These are phyloP conservation scores for Serripes groenlandicus DNA, from an alignment of 2,888 invertebrate species.

Conservation along the genomic window DNA sequence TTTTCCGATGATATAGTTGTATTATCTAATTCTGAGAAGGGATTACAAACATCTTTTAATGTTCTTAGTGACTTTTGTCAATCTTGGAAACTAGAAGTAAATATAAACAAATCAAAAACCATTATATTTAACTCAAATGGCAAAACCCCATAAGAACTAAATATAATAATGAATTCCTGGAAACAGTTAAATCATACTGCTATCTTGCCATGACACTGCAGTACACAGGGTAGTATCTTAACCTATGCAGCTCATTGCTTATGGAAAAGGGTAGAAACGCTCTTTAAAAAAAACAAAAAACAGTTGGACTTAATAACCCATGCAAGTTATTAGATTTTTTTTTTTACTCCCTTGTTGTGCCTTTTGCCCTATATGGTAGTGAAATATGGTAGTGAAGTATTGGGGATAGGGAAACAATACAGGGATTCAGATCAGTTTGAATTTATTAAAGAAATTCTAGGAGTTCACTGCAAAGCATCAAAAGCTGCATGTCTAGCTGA, in stretches of 20 bases:
- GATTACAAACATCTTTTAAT: constrained; percentile 29
- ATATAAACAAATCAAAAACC: constrained; percentile 31
- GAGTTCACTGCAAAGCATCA: constrained; percentile 39
- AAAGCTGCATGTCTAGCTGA: constrained; percentile 42
- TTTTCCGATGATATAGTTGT: constrained; percentile 38
- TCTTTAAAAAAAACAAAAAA: constrained; percentile 18
- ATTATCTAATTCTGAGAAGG: constrained; percentile 19
- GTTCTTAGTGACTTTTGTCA: constrained; percentile 6
- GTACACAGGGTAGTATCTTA: constrained; percentile 7
- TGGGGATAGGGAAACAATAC: constrained; percentile 6
- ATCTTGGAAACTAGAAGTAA: constrained; percentile 26
- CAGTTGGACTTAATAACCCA: constrained; percentile 33
- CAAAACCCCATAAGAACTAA: background rate
- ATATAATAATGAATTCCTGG: constrained; percentile 2
- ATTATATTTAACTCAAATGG: constrained; percentile 30
- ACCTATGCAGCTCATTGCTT: background rate
- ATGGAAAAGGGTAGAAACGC: constrained; percentile 30
- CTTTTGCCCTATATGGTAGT: constrained; percentile 25
- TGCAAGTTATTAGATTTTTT: constrained; percentile 27
- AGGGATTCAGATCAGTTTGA: constrained; percentile 35
- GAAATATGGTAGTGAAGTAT: constrained; percentile 16
- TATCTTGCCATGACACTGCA: constrained; percentile 26
- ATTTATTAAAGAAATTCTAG: constrained; percentile 47
- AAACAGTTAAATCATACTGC: constrained; percentile 16
- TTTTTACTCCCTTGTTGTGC: constrained; percentile 13